These are phyloP conservation scores for Eurosta solidaginis DNA, from an alignment of 1,140 invertebrate species.

Conservation along the genomic window DNA sequence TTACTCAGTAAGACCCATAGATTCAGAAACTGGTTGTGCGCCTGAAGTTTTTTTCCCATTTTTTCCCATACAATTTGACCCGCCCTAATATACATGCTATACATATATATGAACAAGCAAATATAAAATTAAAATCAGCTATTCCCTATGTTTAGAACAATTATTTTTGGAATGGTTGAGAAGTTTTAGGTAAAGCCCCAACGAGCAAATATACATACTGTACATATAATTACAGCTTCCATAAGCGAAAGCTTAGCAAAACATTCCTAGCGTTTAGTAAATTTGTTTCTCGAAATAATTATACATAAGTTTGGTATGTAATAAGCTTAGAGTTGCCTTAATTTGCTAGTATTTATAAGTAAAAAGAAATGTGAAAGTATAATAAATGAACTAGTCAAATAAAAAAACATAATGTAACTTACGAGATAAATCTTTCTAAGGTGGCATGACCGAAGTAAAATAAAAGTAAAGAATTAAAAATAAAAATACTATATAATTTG, in stretches of 20 bases:
- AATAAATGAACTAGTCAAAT: slow-evolving; percentile 21
- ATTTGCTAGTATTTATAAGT: not conserved
- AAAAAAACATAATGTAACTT: not conserved
- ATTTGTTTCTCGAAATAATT: not conserved
- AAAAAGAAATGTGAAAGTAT: slow-evolving; percentile 14
- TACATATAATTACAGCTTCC: slow-evolving; percentile 46
- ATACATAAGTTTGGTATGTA: slow-evolving; percentile 33
- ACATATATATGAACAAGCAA: too few species aligned
- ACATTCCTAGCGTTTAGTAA: slow-evolving; percentile 39
- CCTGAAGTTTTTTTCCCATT: too few species aligned
- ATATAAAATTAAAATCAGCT: not conserved
- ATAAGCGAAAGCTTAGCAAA: slow-evolving; percentile 40
- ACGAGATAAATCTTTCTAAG: not conserved
- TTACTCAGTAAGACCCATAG: too few species aligned
- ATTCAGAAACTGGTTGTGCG: too few species aligned
- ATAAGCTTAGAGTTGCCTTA: slow-evolving; percentile 42
- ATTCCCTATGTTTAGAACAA: not conserved
- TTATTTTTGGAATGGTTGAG: not conserved
- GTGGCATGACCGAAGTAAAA: slow-evolving; percentile 54
- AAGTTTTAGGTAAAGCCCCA: not conserved
- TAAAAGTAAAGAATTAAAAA: too few species aligned
- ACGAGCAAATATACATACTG: slow-evolving; percentile 18
- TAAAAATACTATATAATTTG: too few species aligned
- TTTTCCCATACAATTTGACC: too few species aligned
- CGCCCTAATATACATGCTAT: too few species aligned